Conservation (phyloP, 2,888 invertebrate genomes). For the Stenichneumon culpator region DNA sequence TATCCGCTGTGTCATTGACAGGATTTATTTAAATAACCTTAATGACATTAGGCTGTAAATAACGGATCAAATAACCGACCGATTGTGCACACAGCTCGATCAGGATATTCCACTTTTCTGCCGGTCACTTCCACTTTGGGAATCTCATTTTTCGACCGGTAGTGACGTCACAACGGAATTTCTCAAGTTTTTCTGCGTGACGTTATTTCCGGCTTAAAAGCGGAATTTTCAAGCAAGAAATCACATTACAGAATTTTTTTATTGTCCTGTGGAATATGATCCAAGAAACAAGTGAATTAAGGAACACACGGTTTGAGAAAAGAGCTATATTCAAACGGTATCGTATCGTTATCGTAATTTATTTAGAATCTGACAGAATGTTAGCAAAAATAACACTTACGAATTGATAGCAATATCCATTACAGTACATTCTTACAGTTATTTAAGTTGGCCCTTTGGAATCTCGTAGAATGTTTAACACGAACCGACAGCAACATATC, state of each 20-base stretch:
- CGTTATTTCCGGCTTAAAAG: no score
- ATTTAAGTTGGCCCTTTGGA: conserved; percentile 5
- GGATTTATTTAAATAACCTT: no score
- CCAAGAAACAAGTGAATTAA: not conserved
- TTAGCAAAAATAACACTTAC: conserved; percentile 54
- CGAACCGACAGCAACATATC: not conserved
- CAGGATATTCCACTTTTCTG: no score
- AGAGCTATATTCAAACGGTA: not conserved
- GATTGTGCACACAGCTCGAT: no score
- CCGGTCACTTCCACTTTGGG: no score
- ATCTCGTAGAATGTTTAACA: conserved; percentile 5
- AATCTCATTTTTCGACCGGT: no score
- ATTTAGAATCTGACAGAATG: conserved; percentile 30
- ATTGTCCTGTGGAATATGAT: not conserved
- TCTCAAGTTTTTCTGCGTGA: no score
- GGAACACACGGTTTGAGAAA: not conserved
- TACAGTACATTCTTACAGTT: conserved; percentile 13
- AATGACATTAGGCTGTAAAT: no score
- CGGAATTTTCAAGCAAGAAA: no score
- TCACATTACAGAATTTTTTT: not conserved
- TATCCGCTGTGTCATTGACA: no score
- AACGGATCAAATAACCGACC: no score
- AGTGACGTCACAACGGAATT: no score
- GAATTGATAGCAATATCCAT: conserved; percentile 26
- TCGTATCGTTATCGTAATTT: conserved; percentile 43